These are phyloP conservation scores for Endomychus coccineus DNA, from an alignment of 2,888 invertebrate species.

Conservation along the genomic window DNA sequence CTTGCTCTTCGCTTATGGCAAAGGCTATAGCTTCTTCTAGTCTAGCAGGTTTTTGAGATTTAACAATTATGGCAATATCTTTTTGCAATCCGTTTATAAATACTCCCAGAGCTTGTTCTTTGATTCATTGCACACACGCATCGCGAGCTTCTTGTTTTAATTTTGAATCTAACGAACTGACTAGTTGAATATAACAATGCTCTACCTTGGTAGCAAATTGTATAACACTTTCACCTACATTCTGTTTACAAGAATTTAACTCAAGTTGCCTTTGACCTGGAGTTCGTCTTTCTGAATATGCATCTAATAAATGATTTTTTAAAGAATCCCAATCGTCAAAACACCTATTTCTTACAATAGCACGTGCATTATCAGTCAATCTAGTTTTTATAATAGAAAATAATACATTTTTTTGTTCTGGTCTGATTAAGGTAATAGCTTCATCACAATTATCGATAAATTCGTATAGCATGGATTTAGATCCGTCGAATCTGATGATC, in stretches of 20 bases:
- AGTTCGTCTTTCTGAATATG: slow-evolving; percentile 21
- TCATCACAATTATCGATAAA: slow-evolving; percentile 15
- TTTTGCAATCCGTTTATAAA: slow-evolving; percentile 28
- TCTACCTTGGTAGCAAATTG: slow-evolving; percentile 22
- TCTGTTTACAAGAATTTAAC: slow-evolving; percentile 26
- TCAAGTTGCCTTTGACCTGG: slow-evolving; percentile 28
- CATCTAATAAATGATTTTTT: slow-evolving; percentile 16
- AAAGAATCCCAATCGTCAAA: slow-evolving; percentile 20
- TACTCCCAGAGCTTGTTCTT: slow-evolving; percentile 29
- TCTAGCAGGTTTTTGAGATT: not conserved
- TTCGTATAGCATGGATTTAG: no score
- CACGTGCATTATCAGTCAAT: slow-evolving; percentile 20
- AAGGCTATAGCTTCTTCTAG: not conserved
- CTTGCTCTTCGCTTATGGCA: slow-evolving; percentile 1
- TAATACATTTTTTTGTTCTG: slow-evolving; percentile 13
- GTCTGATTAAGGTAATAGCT: slow-evolving; percentile 17
- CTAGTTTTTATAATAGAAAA: slow-evolving; percentile 21
- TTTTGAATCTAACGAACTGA: slow-evolving; percentile 20
- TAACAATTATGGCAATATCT: not conserved
- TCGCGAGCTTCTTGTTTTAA: slow-evolving; percentile 17
- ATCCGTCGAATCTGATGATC: slow-evolving; percentile 13
- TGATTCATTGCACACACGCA: slow-evolving; percentile 25
- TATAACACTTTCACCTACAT: slow-evolving; percentile 19
- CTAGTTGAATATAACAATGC: slow-evolving; percentile 24
- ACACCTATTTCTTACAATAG: slow-evolving; percentile 18